These are phyloP conservation scores for Trichonephila inaurata DNA, from an alignment of 1,140 invertebrate genomes.

Conservation along the genomic window DNA sequence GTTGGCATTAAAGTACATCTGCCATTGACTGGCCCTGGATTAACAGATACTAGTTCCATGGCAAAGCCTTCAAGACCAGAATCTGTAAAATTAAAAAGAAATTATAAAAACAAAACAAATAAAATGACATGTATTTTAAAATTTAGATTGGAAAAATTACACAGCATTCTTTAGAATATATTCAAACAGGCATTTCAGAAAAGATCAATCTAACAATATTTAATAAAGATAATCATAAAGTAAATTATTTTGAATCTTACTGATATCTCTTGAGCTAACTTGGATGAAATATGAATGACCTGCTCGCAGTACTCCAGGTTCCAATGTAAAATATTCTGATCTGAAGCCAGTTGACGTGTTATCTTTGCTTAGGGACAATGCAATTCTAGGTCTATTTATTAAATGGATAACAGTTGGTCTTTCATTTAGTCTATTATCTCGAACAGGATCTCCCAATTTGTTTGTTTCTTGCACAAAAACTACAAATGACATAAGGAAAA, in stretches of 20 bases:
- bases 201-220: no score
- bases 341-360: constrained; percentile 59
- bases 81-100: background rate
- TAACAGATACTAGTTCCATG: constrained; percentile 56
- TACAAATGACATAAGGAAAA: background rate
- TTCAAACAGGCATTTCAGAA: no score
- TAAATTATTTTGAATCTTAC: constrained; percentile 14
- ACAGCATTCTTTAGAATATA: no score
- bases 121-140: background rate
- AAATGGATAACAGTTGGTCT: constrained; percentile 8
- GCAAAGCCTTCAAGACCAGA: constrained; percentile 47
- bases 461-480: constrained; percentile 28
- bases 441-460: constrained; percentile 47
- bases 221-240: no score
- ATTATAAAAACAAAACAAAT: background rate
- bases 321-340: constrained; percentile 53
- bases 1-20: constrained; percentile 71
- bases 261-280: constrained; percentile 31
- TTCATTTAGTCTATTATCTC: background rate
- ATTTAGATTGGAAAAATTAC: no score
- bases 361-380: background rate
- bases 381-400: constrained; percentile 51
- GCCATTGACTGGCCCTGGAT: constrained; percentile 69
- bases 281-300: constrained; percentile 64
- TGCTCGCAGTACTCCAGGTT: constrained; percentile 56